Conservation (phyloP, 1,140 invertebrate species). For the Ips typographus region DNA sequence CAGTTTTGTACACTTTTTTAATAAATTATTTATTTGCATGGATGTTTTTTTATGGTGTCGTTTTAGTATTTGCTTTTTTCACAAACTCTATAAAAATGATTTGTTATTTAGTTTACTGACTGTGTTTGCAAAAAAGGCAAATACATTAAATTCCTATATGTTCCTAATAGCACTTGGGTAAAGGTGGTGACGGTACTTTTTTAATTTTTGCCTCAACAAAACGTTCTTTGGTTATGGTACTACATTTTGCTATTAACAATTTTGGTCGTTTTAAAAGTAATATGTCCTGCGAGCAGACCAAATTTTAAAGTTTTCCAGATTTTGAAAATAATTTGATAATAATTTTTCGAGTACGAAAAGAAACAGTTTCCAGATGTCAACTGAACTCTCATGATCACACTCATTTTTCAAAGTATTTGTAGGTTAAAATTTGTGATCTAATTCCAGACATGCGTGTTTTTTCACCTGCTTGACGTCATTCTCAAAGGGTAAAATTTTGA, state of each 20-base stretch:
- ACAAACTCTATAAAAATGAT: neutral
- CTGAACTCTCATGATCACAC: too few species aligned
- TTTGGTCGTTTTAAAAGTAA: neutral
- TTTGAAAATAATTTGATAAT: too few species aligned
- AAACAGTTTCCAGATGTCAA: too few species aligned
- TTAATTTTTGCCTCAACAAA: neutral
- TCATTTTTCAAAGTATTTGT: too few species aligned
- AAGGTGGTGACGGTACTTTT: neutral
- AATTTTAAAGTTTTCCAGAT: too few species aligned
- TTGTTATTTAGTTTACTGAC: neutral
- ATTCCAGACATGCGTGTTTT: too few species aligned
- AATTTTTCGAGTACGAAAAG: too few species aligned
- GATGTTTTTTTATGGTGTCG: conserved; percentile 32
- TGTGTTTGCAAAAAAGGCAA: conserved; percentile 24
- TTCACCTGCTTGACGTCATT: too few species aligned
- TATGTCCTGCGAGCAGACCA: neutral
- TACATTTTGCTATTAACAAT: neutral
- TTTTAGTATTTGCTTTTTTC: conserved; percentile 31
- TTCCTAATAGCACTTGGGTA: neutral
- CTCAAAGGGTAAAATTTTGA: too few species aligned
- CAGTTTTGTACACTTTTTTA: conserved; percentile 33
- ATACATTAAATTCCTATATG: conserved; percentile 19
- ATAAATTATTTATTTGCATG: conserved; percentile 38
- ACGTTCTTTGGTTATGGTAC: conserved; percentile 10
- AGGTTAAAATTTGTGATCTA: too few species aligned